Evolutionary conservation across 2,113 vertebrate species (phyloP), one percentile per base, ranked within the genome.

Genomic region (Strigops habroptila): DNA sequence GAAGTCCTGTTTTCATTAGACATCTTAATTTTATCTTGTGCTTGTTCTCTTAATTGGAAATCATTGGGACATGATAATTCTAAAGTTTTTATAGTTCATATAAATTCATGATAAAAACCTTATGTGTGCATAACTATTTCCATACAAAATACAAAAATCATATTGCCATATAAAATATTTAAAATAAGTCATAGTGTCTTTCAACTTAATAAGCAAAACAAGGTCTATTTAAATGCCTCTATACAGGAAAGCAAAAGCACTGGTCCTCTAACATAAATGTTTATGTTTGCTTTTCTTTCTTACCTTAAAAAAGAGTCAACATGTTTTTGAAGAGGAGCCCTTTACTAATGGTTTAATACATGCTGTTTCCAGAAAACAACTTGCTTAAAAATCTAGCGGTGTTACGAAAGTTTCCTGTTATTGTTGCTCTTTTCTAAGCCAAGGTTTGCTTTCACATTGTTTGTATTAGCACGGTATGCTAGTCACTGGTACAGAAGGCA

Each of bases 341-440:
- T 87, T 79, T 49, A 31, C 28, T 86, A 64, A 74, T 44, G 44
- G 27, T 49, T 91, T 80, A 37, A 65, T 35, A 28, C 49, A 21
- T 2, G 22, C 75, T 63, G 18, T 59, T 80, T 86, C 91, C 93
- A 94, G 88, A 93, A 93, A 95, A 91, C 81, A 92, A 9, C 69
- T 92, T 83, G 5, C 83, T 94, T 55, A 63, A 92, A 93, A 91
- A 89, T 49, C 43, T 37, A 75, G 73, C 3, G 5, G 18, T 48
- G 43, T 91, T 89, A 75, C 1, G 7, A 39, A 90, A 83, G 76
- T 94, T 96, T 95, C 93, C 92, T 97, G 92, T 55, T 83, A 94
- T 91, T 96, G 91, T 91, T 5, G 30, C 79, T 81, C 59, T 90
- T 60, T 78, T 87, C 68, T 75, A 62, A 94, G 91, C 91, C 52